Conservation (phyloP, 2,888 invertebrate genomes). For the Ptycholaimellus sp. region DNA sequence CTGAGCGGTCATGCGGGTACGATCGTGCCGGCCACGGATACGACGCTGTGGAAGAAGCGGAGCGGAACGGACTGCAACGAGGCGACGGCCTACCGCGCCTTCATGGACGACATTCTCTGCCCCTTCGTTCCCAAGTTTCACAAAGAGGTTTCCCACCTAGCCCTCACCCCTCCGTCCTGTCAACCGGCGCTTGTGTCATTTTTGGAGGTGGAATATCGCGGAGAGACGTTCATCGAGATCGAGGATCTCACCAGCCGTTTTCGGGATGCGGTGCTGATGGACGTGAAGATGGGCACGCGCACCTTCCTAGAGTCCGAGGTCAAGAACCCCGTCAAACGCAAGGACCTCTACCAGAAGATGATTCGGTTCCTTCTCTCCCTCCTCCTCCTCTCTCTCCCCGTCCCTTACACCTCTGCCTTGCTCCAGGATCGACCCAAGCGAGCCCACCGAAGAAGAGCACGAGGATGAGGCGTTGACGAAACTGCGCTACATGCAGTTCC, state of each 20-base stretch:
- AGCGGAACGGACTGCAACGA: slow-evolving; percentile 27
- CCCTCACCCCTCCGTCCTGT: no score
- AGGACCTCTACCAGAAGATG: slow-evolving; percentile 86
- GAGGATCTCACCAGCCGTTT: slow-evolving; percentile 76
- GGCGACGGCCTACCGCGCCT: slow-evolving; percentile 26
- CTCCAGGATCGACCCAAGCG: slow-evolving; percentile 56
- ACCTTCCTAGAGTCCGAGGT: slow-evolving; percentile 89
- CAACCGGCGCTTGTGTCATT: not conserved
- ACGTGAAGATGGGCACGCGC: slow-evolving; percentile 76
- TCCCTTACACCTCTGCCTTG: no score
- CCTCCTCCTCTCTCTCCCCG: no score
- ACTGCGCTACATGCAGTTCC: slow-evolving; percentile 77
- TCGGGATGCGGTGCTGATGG: slow-evolving; percentile 70
- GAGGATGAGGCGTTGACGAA: slow-evolving; percentile 60
- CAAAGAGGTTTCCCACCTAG: no score
- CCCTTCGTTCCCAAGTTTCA: slow-evolving; percentile 29
- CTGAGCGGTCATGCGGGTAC: slow-evolving; percentile 10
- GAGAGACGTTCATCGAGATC: slow-evolving; percentile 74
- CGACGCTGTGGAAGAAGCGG: slow-evolving; percentile 25
- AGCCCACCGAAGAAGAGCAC: slow-evolving; percentile 62
- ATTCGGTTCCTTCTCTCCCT: no score
- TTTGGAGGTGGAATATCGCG: no score
- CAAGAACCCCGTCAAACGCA: slow-evolving; percentile 52
- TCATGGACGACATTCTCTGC: slow-evolving; percentile 22
- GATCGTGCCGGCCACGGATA: slow-evolving; percentile 23